Evolutionary conservation across 2,113 vertebrate genomes (phyloP), one percentile per base, ranked within the genome.

Genomic region (Ctenomys sociabilis): DNA sequence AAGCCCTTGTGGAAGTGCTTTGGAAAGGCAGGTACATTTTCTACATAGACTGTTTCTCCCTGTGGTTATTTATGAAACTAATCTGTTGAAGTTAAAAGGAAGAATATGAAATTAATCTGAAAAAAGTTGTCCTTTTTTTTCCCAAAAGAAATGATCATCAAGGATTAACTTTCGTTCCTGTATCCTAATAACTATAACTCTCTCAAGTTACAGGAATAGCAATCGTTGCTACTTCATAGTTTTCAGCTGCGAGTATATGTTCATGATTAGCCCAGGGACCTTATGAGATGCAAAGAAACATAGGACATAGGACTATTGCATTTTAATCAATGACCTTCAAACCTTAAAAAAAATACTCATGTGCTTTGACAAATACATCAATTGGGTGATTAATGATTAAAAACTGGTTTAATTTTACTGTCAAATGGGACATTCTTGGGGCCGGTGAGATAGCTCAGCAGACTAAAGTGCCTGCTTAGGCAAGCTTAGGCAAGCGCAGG

Each of bases 31-130:
- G 37, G 59, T 78, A 61, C 10, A 24, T 82, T 82, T 96, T 91
- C 77, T 73, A 66, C 35, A 80, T 21, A 40, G 12, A 91, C 7
- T 85, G 86, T 87, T 61, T 63, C 10, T 54, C 9, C 2, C 21
- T 32, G 21, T 80, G 72, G 88, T 93, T 90, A 90, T 49, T 90
- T 78, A 64, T 61, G 80, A 94, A 86, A 19, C 17, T 73, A 81
- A 82, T 72, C 11, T 86, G 43, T 40, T 89, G 21, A 37, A n/a
- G 3, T 13, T 91, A n/a, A 82, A 63, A 92, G 73, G 28, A 91
- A 93, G 59, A 91, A 57, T 24, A 64, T 78, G 73, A 12, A 26
- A 43, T 81, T 59, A 16, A 52, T 40, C 52, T 89, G 85, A 59
- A 63, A 83, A 52, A 82, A 81, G n/a, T 63, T 43, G n/a, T 64